Conservation (phyloP, 2,888 invertebrate genomes). For the Netelia virgata region DNA sequence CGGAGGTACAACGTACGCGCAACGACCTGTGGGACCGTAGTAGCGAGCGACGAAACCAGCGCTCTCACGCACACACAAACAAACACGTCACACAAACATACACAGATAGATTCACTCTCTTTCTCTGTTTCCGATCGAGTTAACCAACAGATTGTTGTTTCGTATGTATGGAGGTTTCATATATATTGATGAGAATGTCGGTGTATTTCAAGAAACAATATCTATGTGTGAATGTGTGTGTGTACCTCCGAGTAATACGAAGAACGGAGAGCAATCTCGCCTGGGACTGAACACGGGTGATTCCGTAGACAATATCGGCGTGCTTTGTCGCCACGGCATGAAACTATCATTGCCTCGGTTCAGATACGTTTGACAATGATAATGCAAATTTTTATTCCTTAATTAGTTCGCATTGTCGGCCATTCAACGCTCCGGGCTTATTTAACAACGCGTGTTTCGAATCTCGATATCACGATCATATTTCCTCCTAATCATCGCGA, state of each 20-base stretch:
- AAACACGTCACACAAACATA: neutral
- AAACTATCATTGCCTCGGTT: neutral
- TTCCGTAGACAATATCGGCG: neutral
- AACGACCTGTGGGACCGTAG: slow-evolving; percentile 60
- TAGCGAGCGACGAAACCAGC: slow-evolving; percentile 10
- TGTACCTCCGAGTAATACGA: neutral
- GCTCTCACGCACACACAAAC: slow-evolving; percentile 13
- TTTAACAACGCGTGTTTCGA: too few species aligned
- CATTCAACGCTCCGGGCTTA: too few species aligned
- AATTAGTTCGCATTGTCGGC: too few species aligned
- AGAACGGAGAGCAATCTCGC: neutral
- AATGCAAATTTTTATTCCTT: too few species aligned
- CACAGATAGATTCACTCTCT: neutral
- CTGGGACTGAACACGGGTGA: neutral
- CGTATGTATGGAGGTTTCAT: neutral
- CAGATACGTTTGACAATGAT: neutral
- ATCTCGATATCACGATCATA: too few species aligned
- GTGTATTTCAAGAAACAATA: neutral
- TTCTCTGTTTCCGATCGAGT: slow-evolving; percentile 46
- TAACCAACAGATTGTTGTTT: slow-evolving; percentile 33
- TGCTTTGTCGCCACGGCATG: neutral
- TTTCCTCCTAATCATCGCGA: too few species aligned
- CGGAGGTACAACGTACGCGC: slow-evolving; percentile 54
- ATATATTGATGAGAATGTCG: neutral
- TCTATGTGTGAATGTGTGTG: neutral